Evolutionary conservation across 2,113 vertebrate genomes (phyloP).

Genomic region (Ceuthmochares aereus): DNA sequence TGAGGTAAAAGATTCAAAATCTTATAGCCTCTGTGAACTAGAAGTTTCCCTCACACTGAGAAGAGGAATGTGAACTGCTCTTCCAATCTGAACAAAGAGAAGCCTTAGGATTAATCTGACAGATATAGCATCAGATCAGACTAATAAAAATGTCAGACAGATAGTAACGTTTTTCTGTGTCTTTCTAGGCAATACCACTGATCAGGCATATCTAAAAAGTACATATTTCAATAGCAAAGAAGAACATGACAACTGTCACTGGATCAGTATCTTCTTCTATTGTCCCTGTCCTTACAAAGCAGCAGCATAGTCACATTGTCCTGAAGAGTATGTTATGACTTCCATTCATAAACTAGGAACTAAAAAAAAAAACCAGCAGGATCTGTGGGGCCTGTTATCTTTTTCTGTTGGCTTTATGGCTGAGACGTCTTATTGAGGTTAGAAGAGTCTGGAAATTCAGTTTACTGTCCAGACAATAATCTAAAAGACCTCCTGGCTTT

Average conservation of each 20-base stretch:
- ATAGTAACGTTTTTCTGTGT: background rate
- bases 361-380: background rate
- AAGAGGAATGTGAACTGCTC: background rate
- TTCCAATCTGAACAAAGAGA: background rate
- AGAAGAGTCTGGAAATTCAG: background rate
- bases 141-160: background rate
- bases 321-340: accelerated
- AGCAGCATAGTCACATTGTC: background rate
- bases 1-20: background rate
- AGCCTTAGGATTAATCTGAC: background rate
- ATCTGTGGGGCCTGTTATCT: background rate
- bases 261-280: background rate
- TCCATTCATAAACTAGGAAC: background rate
- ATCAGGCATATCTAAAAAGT: background rate
- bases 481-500: background rate
- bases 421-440: background rate
- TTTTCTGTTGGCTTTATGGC: background rate
- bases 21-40: background rate
- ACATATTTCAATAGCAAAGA: background rate
- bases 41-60: background rate
- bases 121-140: background rate
- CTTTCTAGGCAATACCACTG: background rate
- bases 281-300: background rate
- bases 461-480: background rate
- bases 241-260: background rate